Evolutionary conservation across 2,797 vertebrate species (phyloP).

Genomic region (Danio choprae): DNA sequence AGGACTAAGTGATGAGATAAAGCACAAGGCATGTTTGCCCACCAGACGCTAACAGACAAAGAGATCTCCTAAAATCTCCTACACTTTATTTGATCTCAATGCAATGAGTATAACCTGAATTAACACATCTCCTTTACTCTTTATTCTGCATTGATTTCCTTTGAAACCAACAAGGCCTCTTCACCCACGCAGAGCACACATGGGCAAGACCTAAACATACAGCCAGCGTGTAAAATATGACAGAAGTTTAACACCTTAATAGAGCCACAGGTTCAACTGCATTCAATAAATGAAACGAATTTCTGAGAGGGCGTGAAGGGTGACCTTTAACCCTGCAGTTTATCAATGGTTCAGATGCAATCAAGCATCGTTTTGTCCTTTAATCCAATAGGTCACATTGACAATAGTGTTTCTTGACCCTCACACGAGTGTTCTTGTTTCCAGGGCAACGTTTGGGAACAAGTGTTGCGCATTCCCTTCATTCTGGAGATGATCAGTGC

Average conservation of each 20-base stretch:
- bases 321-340: constrained; percentile 48
- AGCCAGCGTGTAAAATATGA: constrained; percentile 58
- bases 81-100: constrained; percentile 63
- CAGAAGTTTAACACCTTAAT: constrained; percentile 64
- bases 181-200: constrained; percentile 67
- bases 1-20: constrained; percentile 35
- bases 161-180: constrained; percentile 65
- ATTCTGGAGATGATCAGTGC: constrained; percentile 88
- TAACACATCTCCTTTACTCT: neutral
- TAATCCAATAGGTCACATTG: constrained; percentile 64
- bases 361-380: constrained; percentile 48
- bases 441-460: constrained; percentile 89
- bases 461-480: constrained; percentile 84
- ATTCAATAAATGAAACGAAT: constrained; percentile 16
- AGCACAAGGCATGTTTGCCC: constrained; percentile 14
- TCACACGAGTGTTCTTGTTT: constrained; percentile 65
- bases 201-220: constrained; percentile 59
- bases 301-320: neutral
- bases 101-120: neutral
- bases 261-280: constrained; percentile 46
- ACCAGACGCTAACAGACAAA: constrained; percentile 1
- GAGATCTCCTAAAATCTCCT: constrained; percentile 60
- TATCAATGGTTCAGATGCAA: constrained; percentile 28
- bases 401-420: constrained; percentile 69
- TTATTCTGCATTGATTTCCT: constrained; percentile 70